These are phyloP conservation scores for Trachelus tabidus DNA, from an alignment of 2,888 invertebrate species.

Conservation along the genomic window DNA sequence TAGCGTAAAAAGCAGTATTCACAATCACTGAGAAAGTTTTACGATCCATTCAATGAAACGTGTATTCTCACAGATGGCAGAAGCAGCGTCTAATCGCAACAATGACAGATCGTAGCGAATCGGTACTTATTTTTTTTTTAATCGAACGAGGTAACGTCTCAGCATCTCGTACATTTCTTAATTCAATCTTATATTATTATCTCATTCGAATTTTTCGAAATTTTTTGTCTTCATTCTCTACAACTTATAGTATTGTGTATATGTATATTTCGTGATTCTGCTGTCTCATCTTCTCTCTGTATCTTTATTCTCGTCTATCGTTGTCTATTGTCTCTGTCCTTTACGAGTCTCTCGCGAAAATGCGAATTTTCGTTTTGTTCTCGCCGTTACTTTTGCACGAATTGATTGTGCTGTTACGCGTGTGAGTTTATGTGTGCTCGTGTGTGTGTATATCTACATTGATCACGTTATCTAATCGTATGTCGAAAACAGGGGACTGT, in stretches of 20 bases:
- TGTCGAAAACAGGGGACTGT: no score
- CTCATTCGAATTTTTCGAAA: neutral
- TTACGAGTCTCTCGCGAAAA: neutral
- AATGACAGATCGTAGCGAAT: neutral
- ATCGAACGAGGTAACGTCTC: neutral
- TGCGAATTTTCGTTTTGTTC: constrained; percentile 2
- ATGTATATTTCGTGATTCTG: neutral
- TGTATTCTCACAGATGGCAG: constrained; percentile 13
- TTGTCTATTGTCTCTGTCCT: neutral
- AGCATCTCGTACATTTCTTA: neutral
- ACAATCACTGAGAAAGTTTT: no score
- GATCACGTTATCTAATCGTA: no score
- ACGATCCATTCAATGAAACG: no score
- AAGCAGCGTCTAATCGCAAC: constrained; percentile 13
- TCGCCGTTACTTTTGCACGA: constrained; percentile 6
- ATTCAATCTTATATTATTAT: neutral
- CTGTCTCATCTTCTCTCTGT: neutral
- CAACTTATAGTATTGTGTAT: neutral
- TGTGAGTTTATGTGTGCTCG: no score
- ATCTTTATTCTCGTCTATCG: neutral
- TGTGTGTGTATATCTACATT: no score
- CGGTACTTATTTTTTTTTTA: neutral
- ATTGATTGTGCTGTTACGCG: neutral
- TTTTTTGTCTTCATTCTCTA: neutral
- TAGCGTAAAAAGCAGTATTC: no score